Evolutionary conservation across 2,113 vertebrate genomes (phyloP).

Genomic region (Pantherophis guttatus): DNA sequence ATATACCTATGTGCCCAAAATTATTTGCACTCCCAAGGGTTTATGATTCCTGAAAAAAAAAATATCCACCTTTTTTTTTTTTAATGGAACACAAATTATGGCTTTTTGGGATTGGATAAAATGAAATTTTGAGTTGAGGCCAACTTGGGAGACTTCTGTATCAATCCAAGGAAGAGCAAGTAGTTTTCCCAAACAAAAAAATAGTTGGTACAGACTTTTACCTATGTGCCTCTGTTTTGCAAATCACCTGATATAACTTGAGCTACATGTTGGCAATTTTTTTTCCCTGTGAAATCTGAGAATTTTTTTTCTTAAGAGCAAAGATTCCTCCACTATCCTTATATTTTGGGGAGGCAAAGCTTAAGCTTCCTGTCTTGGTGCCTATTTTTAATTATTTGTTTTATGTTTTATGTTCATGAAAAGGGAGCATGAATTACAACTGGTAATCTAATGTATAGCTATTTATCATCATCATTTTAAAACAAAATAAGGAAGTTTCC

Average conservation of each 20-base stretch:
- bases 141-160: neutral
- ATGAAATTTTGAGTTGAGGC: neutral
- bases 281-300: too few species aligned
- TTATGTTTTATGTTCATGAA: neutral
- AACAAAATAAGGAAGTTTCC: neutral
- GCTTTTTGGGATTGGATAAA: neutral
- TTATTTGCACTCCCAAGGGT: neutral
- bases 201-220: neutral
- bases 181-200: neutral
- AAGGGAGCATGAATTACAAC: neutral
- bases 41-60: neutral
- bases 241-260: neutral
- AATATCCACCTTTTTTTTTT: neutral
- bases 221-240: neutral
- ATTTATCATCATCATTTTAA: neutral
- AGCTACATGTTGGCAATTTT: neutral
- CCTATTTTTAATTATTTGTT: neutral
- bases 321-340: neutral
- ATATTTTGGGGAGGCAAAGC: neutral
- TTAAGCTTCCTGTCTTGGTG: neutral
- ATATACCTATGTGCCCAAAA: neutral
- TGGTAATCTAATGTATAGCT: neutral
- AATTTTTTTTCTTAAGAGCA: neutral
- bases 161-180: neutral
- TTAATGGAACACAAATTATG: neutral